A percentile compares a stretch with the other conserved stretches of the same genome.
Conservation (phyloP, 2,797 vertebrate genomes). For the Lagocephalus sceleratus region DNA sequence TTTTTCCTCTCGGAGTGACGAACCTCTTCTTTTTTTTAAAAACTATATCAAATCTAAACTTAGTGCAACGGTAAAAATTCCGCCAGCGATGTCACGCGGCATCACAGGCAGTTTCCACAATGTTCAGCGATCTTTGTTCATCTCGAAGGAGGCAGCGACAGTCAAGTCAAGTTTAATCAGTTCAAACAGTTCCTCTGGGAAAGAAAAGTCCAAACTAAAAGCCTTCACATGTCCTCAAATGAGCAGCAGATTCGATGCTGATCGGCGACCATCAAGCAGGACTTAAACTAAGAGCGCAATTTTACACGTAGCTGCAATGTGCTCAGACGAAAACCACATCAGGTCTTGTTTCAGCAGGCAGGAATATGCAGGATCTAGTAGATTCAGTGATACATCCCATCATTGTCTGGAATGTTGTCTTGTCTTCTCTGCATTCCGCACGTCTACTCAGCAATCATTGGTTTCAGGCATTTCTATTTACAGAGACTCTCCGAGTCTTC, state of each 20-base stretch:
- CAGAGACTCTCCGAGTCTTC: conserved; percentile 47
- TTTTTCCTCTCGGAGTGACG: conserved; percentile 75
- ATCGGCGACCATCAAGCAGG: conserved; percentile 28
- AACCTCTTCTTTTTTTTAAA: conserved; percentile 33
- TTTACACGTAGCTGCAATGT: conserved; percentile 22
- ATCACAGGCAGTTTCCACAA: conserved; percentile 68
- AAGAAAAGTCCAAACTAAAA: conserved; percentile 23
- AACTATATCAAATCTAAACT: conserved; percentile 52
- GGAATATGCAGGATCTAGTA: conserved; percentile 22
- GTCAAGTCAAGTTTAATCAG: conserved; percentile 38
- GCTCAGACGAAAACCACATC: conserved; percentile 25
- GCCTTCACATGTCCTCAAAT: conserved; percentile 42
- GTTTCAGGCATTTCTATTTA: conserved; percentile 18
- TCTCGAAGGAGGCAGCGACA: conserved; percentile 32
- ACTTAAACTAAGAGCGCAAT: conserved; percentile 25
- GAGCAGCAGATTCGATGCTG: conserved; percentile 19
- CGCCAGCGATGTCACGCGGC: conserved; percentile 46
- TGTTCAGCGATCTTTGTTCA: conserved; percentile 31
- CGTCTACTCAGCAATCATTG: conserved; percentile 18
- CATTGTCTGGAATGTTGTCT: conserved; percentile 2
- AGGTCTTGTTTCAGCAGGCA: conserved; percentile 35
- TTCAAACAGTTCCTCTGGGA: conserved; percentile 35
- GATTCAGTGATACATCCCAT: conserved; percentile 19
- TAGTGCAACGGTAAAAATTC: conserved; percentile 77
- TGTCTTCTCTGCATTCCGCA: conserved; percentile 24